phyloP scores from a whole-genome alignment of 2,888 invertebrate genomes.

The Drosophila mercatorum region DNA sequence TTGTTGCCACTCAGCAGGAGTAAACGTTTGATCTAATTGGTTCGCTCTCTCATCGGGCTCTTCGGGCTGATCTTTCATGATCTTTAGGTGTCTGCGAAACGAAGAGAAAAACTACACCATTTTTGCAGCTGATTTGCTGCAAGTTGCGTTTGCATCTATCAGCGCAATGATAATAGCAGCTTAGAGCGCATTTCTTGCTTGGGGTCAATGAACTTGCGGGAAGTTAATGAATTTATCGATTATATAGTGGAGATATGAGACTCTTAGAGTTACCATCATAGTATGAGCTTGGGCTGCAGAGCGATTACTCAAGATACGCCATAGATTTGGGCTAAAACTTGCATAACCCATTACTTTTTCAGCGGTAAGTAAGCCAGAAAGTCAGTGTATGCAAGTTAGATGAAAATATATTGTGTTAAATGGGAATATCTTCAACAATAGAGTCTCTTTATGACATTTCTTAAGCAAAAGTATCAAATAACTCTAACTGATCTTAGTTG shows the following conservation, averaged over 20 bases:
- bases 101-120: slow-evolving; percentile 1
- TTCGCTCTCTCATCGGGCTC: slow-evolving; percentile 60
- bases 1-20: slow-evolving; percentile 76
- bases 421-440: too few species aligned
- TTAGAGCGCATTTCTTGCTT: neutral
- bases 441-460: too few species aligned
- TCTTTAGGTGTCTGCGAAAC: slow-evolving; percentile 35
- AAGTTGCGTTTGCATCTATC: slow-evolving; percentile 29
- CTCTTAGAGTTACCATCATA: neutral
- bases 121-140: slow-evolving; percentile 22
- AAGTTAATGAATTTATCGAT: neutral
- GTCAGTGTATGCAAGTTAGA: too few species aligned
- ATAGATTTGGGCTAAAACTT: too few species aligned
- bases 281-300: neutral
- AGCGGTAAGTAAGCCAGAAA: too few species aligned
- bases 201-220: neutral
- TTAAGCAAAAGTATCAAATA: too few species aligned
- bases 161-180: slow-evolving; percentile 20
- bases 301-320: too few species aligned
- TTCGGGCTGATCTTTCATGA: slow-evolving; percentile 35
- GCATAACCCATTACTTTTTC: too few species aligned
- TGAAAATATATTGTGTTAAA: too few species aligned
- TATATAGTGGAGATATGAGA: too few species aligned
- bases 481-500: too few species aligned
- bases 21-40: slow-evolving; percentile 82